Conservation (phyloP, 2,113 vertebrate genomes). For the Phylloscopus trochiloides region DNA sequence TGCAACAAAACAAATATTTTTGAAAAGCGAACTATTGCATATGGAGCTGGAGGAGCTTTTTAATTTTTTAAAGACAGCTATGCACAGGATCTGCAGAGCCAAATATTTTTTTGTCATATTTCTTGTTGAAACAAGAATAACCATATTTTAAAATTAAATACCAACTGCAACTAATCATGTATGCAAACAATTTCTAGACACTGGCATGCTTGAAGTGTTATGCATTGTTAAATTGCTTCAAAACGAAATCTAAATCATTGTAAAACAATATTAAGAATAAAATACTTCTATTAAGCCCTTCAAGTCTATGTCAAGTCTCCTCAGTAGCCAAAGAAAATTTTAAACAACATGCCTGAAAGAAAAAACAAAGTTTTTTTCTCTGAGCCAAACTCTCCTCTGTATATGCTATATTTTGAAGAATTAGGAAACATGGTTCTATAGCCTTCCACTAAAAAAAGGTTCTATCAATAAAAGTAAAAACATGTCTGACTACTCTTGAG, state of each 20-base stretch:
- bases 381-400: neutral
- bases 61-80: neutral
- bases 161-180: neutral
- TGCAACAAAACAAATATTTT: neutral
- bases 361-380: neutral
- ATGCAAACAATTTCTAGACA: neutral
- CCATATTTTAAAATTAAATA: neutral
- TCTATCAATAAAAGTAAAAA: neutral
- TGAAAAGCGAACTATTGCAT: neutral
- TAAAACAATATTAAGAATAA: neutral
- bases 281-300: neutral
- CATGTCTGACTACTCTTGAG: neutral
- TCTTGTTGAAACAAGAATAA: neutral
- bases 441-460: neutral
- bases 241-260: neutral
- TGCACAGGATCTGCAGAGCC: neutral
- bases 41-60: neutral
- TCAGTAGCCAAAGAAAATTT: neutral
- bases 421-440: neutral
- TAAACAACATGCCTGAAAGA: neutral
- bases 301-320: neutral
- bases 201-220: neutral
- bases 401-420: neutral
- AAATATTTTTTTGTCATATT: neutral
- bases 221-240: neutral